These are phyloP conservation scores for Sesia bembeciformis DNA, from an alignment of 2,888 invertebrate species.

Conservation along the genomic window DNA sequence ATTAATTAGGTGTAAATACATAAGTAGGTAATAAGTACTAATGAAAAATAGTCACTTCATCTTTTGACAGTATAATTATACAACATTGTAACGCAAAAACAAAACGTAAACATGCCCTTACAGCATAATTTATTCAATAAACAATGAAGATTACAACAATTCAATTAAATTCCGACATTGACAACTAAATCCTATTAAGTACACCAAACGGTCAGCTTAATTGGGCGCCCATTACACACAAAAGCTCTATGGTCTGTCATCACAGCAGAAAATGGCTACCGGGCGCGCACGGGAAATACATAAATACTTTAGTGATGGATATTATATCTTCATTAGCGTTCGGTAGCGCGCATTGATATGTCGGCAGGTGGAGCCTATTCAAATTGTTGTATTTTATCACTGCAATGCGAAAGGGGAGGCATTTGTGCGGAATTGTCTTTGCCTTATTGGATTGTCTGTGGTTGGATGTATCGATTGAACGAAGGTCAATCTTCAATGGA, in stretches of 20 bases:
- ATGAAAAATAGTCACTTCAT: too few species aligned
- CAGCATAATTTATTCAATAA: conserved; percentile 28
- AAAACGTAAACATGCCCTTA: conserved; percentile 7
- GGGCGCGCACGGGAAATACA: conserved; percentile 51
- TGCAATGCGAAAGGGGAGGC: conserved; percentile 30
- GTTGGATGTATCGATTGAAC: conserved; percentile 3
- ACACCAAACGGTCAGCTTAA: conserved; percentile 50
- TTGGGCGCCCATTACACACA: conserved; percentile 64
- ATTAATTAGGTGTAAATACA: too few species aligned
- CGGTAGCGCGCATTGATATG: conserved; percentile 63
- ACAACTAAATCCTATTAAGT: conserved; percentile 68
- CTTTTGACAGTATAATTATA: too few species aligned
- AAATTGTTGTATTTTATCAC: conserved; percentile 70
- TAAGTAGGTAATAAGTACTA: too few species aligned
- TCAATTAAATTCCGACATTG: conserved; percentile 64
- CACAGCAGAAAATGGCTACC: conserved; percentile 55
- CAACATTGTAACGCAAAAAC: neutral
- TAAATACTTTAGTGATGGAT: conserved; percentile 61
- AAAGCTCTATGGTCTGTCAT: conserved; percentile 59
- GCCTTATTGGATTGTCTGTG: conserved; percentile 40
- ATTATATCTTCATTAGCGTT: conserved; percentile 74
- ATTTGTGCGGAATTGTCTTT: conserved; percentile 27
- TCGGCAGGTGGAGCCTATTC: conserved; percentile 61
- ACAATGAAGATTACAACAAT: conserved; percentile 54
- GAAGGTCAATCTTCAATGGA: neutral